Evolutionary conservation across 2,888 invertebrate species (phyloP).

Genomic region (Agrenia bidenticulata): DNA sequence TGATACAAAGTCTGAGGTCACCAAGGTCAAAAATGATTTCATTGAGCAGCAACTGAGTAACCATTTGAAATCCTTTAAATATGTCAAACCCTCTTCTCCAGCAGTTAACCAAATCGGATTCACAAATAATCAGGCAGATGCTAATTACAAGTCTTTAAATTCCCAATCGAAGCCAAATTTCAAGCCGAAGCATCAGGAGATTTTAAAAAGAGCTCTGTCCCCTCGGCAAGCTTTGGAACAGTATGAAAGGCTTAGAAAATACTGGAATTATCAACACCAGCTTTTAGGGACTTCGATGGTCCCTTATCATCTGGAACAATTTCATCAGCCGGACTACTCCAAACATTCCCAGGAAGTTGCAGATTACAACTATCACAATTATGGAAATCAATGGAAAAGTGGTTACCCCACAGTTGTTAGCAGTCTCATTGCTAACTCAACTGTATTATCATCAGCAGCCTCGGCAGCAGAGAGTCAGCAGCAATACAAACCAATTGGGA

Average conservation of each 20-base stretch:
- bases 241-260: constrained; percentile 13
- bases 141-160: background rate
- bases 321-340: no score
- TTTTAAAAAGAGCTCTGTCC: background rate
- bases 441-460: no score
- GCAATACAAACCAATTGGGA: no score
- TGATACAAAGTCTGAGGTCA: no score
- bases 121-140: background rate
- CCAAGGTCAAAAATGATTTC: background rate
- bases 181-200: background rate
- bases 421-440: no score
- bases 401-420: no score
- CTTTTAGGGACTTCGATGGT: background rate
- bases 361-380: no score
- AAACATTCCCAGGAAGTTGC: no score
- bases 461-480: no score
- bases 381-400: no score
- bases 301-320: no score
- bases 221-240: constrained; percentile 10
- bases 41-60: constrained; percentile 13
- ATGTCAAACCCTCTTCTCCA: constrained; percentile 12
- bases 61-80: constrained; percentile 13
- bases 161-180: background rate
- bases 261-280: constrained; percentile 19
- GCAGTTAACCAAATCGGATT: background rate